Percentiles rank a stretch among this genome's conserved stretches.
phyloP scores from a whole-genome alignment of 2,888 invertebrate species.

The Craniophora ligustri region DNA sequence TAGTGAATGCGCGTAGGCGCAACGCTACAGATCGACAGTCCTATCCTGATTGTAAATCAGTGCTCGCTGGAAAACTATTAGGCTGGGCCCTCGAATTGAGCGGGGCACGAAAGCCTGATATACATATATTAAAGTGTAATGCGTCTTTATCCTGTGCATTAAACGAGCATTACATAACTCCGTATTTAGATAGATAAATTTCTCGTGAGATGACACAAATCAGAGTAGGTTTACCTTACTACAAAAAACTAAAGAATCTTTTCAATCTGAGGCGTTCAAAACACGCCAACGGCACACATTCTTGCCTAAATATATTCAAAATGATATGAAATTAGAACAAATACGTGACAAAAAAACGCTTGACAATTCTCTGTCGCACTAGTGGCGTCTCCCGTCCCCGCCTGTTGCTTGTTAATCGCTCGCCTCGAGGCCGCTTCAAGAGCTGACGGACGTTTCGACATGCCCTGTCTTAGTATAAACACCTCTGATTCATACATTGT shows the following conservation, averaged over 20 bases:
- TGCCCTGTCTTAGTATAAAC: conserved; percentile 72
- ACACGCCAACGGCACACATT: conserved; percentile 16
- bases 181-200: conserved; percentile 19
- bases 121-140: conserved; percentile 48
- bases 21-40: conserved; percentile 81
- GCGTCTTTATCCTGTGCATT: conserved; percentile 41
- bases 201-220: not conserved
- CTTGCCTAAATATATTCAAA: conserved; percentile 28
- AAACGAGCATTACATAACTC: conserved; percentile 38
- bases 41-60: conserved; percentile 87
- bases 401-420: conserved; percentile 69
- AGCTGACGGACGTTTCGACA: conserved; percentile 79
- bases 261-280: not conserved
- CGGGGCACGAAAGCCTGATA: conserved; percentile 49
- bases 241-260: not conserved
- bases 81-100: conserved; percentile 58
- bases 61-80: conserved; percentile 71
- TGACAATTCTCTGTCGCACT: conserved; percentile 41
- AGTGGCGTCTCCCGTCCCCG: conserved; percentile 56
- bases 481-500: conserved; percentile 79
- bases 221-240: no score
- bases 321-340: conserved; percentile 48
- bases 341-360: conserved; percentile 39
- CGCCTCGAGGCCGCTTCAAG: conserved; percentile 59
- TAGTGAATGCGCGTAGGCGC: conserved; percentile 82